Evolutionary conservation across 2,888 invertebrate species (phyloP).

Genomic region (Abscondita cerata): DNA sequence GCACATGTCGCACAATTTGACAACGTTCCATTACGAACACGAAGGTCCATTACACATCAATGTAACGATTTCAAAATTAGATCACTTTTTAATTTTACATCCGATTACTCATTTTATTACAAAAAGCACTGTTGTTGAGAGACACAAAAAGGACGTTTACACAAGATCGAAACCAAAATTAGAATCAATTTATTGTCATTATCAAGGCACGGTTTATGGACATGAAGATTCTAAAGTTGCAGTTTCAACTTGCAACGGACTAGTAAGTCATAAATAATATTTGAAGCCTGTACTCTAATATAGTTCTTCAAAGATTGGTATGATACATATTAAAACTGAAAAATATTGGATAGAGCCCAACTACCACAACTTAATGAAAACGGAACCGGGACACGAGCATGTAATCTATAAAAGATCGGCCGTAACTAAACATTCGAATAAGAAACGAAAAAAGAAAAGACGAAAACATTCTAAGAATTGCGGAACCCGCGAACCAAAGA

Average conservation of each 20-base stretch:
- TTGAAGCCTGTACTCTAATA: background rate
- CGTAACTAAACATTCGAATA: constrained; percentile 58
- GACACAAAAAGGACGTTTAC: constrained; percentile 64
- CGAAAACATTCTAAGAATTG: constrained; percentile 63
- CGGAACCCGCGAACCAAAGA: constrained; percentile 64
- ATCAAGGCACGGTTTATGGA: constrained; percentile 76
- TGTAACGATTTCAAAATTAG: constrained; percentile 55
- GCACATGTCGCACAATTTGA: constrained; percentile 62
- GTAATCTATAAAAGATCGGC: constrained; percentile 73
- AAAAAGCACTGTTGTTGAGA: constrained; percentile 76
- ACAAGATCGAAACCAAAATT: constrained; percentile 62
- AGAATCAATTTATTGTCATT: constrained; percentile 74
- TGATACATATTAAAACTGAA: constrained; percentile 69
- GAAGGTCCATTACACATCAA: constrained; percentile 64
- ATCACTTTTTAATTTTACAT: constrained; percentile 55
- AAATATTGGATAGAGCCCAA: constrained; percentile 79
- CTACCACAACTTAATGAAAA: constrained; percentile 59
- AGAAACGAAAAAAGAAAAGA: constrained; percentile 60
- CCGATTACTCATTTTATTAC: constrained; percentile 73
- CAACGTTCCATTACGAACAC: constrained; percentile 62
- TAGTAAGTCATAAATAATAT: constrained; percentile 67
- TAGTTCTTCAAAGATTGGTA: constrained; percentile 64
- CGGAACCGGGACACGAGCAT: constrained; percentile 67
- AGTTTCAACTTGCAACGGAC: constrained; percentile 81
- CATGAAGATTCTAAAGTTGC: constrained; percentile 76